A percentile compares a stretch with the other conserved stretches of the same genome.
These are phyloP conservation scores for Busseola fusca DNA, from an alignment of 2,888 invertebrate species.

Conservation along the genomic window DNA sequence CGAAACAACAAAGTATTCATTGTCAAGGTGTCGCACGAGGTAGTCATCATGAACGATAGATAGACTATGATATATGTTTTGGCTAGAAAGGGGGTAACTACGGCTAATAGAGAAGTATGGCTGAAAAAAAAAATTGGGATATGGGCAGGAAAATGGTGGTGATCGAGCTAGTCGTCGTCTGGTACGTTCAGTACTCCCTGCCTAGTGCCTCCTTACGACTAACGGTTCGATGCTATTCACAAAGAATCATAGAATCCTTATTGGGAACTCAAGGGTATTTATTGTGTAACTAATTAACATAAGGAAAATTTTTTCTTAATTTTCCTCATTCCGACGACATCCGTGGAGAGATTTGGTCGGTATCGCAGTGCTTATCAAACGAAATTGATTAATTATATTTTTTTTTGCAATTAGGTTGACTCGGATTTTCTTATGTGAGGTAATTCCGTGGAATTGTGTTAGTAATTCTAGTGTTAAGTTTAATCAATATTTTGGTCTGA, in stretches of 20 bases:
- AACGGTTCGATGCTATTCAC: background rate
- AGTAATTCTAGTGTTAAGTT: background rate
- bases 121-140: no score
- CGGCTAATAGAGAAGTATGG: no score
- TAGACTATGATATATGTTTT: no score
- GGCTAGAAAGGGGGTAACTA: no score
- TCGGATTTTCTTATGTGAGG: background rate
- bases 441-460: background rate
- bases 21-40: background rate
- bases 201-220: background rate
- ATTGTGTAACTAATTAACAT: slow-evolving; percentile 6
- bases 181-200: background rate
- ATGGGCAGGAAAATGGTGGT: no score
- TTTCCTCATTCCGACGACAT: slow-evolving; percentile 18
- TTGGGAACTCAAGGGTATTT: background rate
- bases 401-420: background rate
- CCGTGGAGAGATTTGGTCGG: slow-evolving; percentile 1
- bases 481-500: background rate
- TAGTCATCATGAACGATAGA: no score
- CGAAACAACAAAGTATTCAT: background rate
- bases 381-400: background rate
- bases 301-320: slow-evolving; percentile 1
- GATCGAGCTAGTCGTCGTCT: background rate
- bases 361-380: background rate
- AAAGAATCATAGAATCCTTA: slow-evolving; percentile 11